Evolutionary conservation across 2,888 invertebrate species (phyloP), one percentile per base, ranked within the genome.

Genomic region (Athalia circularis): DNA sequence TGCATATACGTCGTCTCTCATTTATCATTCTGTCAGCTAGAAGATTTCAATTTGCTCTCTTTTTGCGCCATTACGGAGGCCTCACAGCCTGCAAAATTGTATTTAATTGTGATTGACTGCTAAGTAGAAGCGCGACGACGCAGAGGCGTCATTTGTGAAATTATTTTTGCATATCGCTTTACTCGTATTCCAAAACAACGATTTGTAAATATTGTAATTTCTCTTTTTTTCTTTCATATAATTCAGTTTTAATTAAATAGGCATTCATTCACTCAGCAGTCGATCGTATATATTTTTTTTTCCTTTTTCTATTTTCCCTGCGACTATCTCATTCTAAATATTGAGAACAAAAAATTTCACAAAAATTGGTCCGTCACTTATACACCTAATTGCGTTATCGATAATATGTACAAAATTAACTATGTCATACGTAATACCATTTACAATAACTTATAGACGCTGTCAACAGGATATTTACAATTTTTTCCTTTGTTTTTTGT

Each of bases 31-130:
- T 87, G 88, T 88, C 88, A 86, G 88, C 86, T 87, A 88, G 87
- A 87, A 87, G 88, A 88, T 88, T 88, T 88, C 87, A 88, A 89
- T 89, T 89, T 89, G 88, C 87, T 89, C 88, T 86, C 87, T 89
- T 89, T 89, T 87, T 89, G 88, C 85, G 79, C 85, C 87, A 87
- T 87, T 87, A 87, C 86, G 83, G 84, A 61, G 82, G 82, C 80
- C 83, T 83, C 83, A 75, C 78, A 72, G 79, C 85, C 85, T 83
- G 87, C 87, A 89, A 88, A 88, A 89, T 88, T 88, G 87, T 89
- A 88, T 89, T 88, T 89, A 88, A 88, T 89, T 88, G 88, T 88
- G 89, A 89, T 89, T 89, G 88, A 89, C 88, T 87, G 88, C 88
- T 86, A 85, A 87, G 86, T 87, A 85, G 86, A 86, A 85, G 85